Base-by-base conservation (phyloP, 1,140 invertebrate genomes). In the Orius insidiosus region DNA sequence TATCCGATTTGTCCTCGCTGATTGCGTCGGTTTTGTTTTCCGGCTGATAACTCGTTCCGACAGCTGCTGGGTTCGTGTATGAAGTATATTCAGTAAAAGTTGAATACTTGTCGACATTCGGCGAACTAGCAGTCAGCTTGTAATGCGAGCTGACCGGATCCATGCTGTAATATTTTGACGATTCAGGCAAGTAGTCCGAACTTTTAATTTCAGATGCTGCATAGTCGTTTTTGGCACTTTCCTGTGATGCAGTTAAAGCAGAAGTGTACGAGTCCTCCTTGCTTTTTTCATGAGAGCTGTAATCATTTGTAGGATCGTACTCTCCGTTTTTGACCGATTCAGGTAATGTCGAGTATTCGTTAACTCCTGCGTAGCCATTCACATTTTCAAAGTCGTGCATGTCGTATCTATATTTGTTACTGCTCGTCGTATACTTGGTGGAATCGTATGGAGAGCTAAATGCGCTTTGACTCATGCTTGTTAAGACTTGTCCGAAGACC, bases 401-500 rank as follows among this genome's bases (percentile, higher is more conserved):
- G 24, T 49, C 43, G 40, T 54, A 52, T n/a, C 46, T 50, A 40
- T 48, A 52, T 40, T 47, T 43, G 31, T 51, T 41, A n/a, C n/a
- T n/a, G 19, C 48, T 51, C 6, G n/a, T 35, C 39, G 60, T 63
- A 52, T 69, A 71, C 1, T 72, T 73, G 41, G 71, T 72, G 49
- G 55, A 62, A 13, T 65, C 67, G 48, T 79, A 78, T 50, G 74
- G 70, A 51, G 75, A 36, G 1, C 51, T 49, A 45, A 54, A 56
- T 19, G 44, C 40, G 11, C 49, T 54, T 16, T 52, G 49, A 45
- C 49, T 54, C 51, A 56, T 55, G 19, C 77, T 76, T 41, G 78
- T 72, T 13, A 80, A 65, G 1, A 80, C 75, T 58, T 80, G 78
- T 2, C 74, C 73, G 16, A 81, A 66, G 46, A 80, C 74, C 57